Evolutionary conservation across 1,140 invertebrate genomes (phyloP).

Genomic region (Brachionus sp.): DNA sequence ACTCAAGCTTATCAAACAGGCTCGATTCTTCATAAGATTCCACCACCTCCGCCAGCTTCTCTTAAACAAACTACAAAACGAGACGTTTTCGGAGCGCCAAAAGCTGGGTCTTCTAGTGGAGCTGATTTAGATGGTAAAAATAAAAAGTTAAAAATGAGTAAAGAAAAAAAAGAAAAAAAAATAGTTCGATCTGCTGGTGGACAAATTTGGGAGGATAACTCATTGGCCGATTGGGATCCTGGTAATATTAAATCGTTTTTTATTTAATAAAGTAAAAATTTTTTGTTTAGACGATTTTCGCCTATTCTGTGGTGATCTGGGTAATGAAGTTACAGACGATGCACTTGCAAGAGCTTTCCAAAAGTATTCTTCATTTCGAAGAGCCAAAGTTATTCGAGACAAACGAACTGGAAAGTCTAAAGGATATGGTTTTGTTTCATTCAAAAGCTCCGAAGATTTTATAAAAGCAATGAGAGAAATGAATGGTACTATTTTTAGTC

Average conservation of each 20-base stretch:
- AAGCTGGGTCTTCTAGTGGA: not conserved
- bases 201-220: slow-evolving; percentile 86
- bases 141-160: slow-evolving; percentile 50
- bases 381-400: slow-evolving; percentile 90
- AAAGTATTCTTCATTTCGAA: slow-evolving; percentile 88
- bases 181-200: slow-evolving; percentile 84
- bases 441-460: slow-evolving; percentile 94
- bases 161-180: slow-evolving; percentile 67
- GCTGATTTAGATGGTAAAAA: not conserved
- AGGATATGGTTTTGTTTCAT: slow-evolving; percentile 97
- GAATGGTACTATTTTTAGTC: slow-evolving; percentile 63
- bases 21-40: not conserved
- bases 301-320: slow-evolving; percentile 96
- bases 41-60: not conserved
- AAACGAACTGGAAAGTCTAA: slow-evolving; percentile 96
- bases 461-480: slow-evolving; percentile 97
- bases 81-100: not conserved
- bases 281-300: slow-evolving; percentile 79
- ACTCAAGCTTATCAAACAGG: not conserved
- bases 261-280: slow-evolving; percentile 40
- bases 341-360: slow-evolving; percentile 85
- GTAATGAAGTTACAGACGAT: slow-evolving; percentile 98
- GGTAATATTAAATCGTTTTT: slow-evolving; percentile 59
- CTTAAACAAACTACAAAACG: not conserved
- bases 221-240: slow-evolving; percentile 83